Conservation (phyloP, 2,888 invertebrate species). For the Chalcosyrphus nemorum region DNA sequence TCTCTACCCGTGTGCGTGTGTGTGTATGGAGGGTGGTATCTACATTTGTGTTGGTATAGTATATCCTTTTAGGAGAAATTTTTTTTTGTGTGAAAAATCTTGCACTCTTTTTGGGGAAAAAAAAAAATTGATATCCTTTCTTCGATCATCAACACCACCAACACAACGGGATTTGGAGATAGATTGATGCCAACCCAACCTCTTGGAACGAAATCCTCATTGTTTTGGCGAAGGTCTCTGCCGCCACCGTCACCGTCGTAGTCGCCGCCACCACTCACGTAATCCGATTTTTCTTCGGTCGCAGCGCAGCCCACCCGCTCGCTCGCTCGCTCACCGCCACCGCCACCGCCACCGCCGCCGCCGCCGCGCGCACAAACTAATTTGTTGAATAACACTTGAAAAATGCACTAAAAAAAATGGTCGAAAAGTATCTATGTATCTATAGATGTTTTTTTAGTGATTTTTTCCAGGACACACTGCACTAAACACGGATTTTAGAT, state of each 20-base stretch:
- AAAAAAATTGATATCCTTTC: constrained; percentile 28
- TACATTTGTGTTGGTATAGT: constrained; percentile 21
- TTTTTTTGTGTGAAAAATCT: constrained; percentile 56
- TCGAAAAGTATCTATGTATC: constrained; percentile 38
- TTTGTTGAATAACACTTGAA: constrained; percentile 67
- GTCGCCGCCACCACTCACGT: constrained; percentile 63
- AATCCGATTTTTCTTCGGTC: constrained; percentile 58
- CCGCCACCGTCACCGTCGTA: constrained; percentile 50
- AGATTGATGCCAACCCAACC: constrained; percentile 29
- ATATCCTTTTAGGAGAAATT: constrained; percentile 61
- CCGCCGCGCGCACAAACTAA: not conserved
- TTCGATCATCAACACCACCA: constrained; percentile 29
- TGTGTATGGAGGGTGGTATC: constrained; percentile 13
- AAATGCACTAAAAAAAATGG: constrained; percentile 29
- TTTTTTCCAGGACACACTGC: constrained; percentile 14
- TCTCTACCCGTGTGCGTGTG: not conserved
- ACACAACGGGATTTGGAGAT: no score
- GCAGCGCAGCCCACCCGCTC: not conserved
- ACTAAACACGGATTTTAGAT: constrained; percentile 35
- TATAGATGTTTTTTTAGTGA: not conserved
- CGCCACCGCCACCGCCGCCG: constrained; percentile 17
- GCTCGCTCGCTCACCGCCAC: constrained; percentile 14
- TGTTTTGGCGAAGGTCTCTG: constrained; percentile 72
- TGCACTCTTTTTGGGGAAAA: constrained; percentile 24
- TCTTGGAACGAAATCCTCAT: constrained; percentile 65